These are phyloP conservation scores for Psococerastis gibbosa DNA, from an alignment of 2,888 invertebrate genomes.

Conservation along the genomic window DNA sequence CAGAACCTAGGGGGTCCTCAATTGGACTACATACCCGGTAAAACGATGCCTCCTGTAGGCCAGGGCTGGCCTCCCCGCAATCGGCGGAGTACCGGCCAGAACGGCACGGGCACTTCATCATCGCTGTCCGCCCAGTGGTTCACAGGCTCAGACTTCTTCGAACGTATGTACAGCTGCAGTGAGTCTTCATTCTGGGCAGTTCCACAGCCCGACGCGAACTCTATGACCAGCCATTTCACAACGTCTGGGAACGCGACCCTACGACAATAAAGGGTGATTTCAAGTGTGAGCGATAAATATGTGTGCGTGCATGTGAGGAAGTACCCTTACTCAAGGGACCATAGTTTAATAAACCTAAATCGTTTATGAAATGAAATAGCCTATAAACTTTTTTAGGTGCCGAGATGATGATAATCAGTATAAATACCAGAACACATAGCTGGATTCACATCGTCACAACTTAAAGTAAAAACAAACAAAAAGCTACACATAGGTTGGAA, in stretches of 20 bases:
- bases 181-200: conserved; percentile 89
- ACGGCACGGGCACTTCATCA: conserved; percentile 20
- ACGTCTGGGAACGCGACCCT: conserved; percentile 73
- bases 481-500: no score
- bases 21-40: conserved; percentile 38
- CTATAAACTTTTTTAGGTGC: no score
- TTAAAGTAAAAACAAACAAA: no score
- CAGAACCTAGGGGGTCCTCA: no score
- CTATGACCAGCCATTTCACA: conserved; percentile 82
- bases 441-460: no score
- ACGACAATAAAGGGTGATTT: conserved; percentile 14
- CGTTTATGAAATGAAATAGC: no score
- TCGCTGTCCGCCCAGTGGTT: neutral
- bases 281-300: no score
- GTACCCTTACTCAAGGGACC: no score
- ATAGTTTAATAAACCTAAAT: no score
- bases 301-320: no score
- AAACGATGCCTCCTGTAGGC: conserved; percentile 67
- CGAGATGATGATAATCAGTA: no score
- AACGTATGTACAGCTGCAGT: conserved; percentile 47
- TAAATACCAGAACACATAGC: no score
- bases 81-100: conserved; percentile 46
- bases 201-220: conserved; percentile 82
- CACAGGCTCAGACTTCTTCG: conserved; percentile 9
- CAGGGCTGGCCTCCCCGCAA: conserved; percentile 42